phyloP scores from a whole-genome alignment of 2,888 invertebrate genomes.

The Chrysina gloriosa region DNA sequence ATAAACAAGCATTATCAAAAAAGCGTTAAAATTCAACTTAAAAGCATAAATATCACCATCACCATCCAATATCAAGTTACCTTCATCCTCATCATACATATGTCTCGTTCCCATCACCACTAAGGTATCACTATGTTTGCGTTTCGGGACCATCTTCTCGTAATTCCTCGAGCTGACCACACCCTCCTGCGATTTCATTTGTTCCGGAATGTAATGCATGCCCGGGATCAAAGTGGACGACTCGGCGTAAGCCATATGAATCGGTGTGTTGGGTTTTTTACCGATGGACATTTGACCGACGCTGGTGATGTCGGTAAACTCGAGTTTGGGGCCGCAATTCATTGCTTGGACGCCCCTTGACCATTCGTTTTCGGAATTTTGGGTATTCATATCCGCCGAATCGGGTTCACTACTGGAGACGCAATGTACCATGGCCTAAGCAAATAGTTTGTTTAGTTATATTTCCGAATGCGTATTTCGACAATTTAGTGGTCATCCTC shows the following conservation, averaged over 20 bases:
- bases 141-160: slow-evolving; percentile 59
- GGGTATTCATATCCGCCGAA: slow-evolving; percentile 66
- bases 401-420: slow-evolving; percentile 89
- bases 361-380: slow-evolving; percentile 60
- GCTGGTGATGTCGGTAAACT: slow-evolving; percentile 57
- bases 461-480: too few species aligned
- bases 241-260: slow-evolving; percentile 61
- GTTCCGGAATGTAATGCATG: slow-evolving; percentile 60
- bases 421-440: slow-evolving; percentile 85
- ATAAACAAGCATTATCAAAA: too few species aligned
- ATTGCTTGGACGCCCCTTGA: slow-evolving; percentile 48
- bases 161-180: slow-evolving; percentile 61
- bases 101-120: slow-evolving; percentile 63
- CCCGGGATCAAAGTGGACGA: slow-evolving; percentile 60
- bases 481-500: too few species aligned
- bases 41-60: slow-evolving; percentile 4
- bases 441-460: too few species aligned
- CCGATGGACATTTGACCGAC: slow-evolving; percentile 53
- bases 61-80: slow-evolving; percentile 50
- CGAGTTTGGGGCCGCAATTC: slow-evolving; percentile 54
- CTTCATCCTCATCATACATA: slow-evolving; percentile 62
- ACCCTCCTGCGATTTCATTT: slow-evolving; percentile 57
- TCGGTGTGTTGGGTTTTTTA: slow-evolving; percentile 57
- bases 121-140: slow-evolving; percentile 61
- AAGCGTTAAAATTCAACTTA: too few species aligned